Percentiles rank a stretch among this genome's conserved stretches.
These are phyloP conservation scores for Drepana arcuata DNA, from an alignment of 1,140 invertebrate genomes.

Conservation along the genomic window DNA sequence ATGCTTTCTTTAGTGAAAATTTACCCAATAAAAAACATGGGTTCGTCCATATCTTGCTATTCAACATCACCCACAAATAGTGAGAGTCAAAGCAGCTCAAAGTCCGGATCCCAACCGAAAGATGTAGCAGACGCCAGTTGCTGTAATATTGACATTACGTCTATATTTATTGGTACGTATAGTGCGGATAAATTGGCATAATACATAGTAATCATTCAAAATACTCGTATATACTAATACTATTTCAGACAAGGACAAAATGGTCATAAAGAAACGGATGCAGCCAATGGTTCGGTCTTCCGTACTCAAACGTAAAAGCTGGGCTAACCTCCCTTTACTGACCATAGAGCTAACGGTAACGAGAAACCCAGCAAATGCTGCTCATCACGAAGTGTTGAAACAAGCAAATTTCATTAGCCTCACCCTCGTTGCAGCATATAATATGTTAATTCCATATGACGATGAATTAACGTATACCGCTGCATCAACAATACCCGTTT, in stretches of 20 bases:
- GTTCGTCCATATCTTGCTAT: no score
- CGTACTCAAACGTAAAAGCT: slow-evolving; percentile 34
- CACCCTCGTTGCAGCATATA: slow-evolving; percentile 40
- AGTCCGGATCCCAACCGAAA: slow-evolving; percentile 5
- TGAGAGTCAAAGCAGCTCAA: not conserved
- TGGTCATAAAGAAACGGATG: slow-evolving; percentile 35
- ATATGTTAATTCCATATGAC: slow-evolving; percentile 31
- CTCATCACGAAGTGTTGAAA: slow-evolving; percentile 32
- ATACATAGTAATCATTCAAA: no score
- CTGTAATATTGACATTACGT: slow-evolving; percentile 50
- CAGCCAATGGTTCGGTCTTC: slow-evolving; percentile 26
- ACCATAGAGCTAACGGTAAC: slow-evolving; percentile 27
- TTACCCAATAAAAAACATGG: no score
- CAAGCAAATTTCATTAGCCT: slow-evolving; percentile 41
- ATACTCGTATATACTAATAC: no score
- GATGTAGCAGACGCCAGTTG: slow-evolving; percentile 30
- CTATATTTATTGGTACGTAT: slow-evolving; percentile 37
- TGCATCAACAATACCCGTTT: slow-evolving; percentile 32
- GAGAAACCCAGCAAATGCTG: slow-evolving; percentile 22
- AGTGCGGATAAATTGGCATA: no score
- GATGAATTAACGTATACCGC: slow-evolving; percentile 28
- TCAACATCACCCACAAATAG: no score
- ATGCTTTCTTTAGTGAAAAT: no score
- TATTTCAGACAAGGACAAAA: slow-evolving; percentile 34
- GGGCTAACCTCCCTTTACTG: slow-evolving; percentile 49